Conservation (phyloP, 2,888 invertebrate species). For the Rhodophaea formosa region DNA sequence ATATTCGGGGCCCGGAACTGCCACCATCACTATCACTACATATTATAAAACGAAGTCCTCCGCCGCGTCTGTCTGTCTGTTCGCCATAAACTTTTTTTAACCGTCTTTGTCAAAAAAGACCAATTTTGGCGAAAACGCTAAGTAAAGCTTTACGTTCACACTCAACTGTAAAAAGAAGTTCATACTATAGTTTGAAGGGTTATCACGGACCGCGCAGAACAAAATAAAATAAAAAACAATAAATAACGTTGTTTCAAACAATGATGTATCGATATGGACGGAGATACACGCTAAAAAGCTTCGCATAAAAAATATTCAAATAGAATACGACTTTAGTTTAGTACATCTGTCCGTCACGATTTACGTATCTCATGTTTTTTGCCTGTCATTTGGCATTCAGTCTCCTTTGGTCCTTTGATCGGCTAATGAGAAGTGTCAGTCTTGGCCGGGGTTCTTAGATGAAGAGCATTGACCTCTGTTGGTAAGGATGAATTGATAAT, state of each 20-base stretch:
- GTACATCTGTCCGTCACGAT: not conserved
- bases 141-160: too few relatives aligned
- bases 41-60: too few relatives aligned
- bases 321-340: not conserved
- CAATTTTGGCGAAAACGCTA: too few relatives aligned
- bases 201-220: too few relatives aligned
- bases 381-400: slow-evolving; percentile 6
- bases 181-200: too few relatives aligned
- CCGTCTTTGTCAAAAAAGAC: too few relatives aligned
- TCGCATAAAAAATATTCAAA: not conserved
- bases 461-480: slow-evolving; percentile 2
- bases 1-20: too few relatives aligned
- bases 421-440: slow-evolving; percentile 7
- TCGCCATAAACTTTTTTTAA: too few relatives aligned
- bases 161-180: too few relatives aligned
- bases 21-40: not conserved
- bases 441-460: not conserved
- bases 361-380: slow-evolving; percentile 19
- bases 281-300: not conserved
- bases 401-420: not conserved
- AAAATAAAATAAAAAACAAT: not conserved
- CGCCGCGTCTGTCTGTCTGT: too few relatives aligned
- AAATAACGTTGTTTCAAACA: not conserved
- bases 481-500: not conserved
- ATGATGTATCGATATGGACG: not conserved